Conservation (phyloP, 1,140 invertebrate genomes). For the Aphaenogaster floridana region DNA sequence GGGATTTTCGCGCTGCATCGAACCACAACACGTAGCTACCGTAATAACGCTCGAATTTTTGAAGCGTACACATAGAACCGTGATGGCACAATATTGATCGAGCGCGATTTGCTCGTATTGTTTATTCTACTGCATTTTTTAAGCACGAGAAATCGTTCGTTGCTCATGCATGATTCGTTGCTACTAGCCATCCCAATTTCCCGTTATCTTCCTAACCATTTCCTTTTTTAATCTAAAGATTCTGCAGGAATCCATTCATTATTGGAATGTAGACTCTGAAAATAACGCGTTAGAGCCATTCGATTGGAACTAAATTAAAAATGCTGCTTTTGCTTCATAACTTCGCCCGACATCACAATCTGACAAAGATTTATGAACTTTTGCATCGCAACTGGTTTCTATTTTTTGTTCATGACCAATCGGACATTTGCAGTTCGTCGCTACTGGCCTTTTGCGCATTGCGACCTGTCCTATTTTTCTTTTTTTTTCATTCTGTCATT, state of each 20-base stretch:
- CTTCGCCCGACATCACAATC: neutral
- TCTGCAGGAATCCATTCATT: neutral
- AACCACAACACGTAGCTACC: conserved; percentile 49
- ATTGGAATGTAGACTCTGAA: neutral
- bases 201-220: neutral
- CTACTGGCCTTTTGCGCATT: conserved; percentile 47
- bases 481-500: conserved; percentile 19
- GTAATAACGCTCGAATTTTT: conserved; percentile 70
- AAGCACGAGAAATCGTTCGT: conserved; percentile 40
- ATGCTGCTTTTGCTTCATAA: neutral
- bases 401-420: conserved; percentile 57
- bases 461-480: conserved; percentile 19
- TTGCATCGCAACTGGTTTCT: conserved; percentile 3
- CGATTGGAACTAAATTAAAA: conserved; percentile 50
- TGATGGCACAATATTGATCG: conserved; percentile 64
- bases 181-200: neutral
- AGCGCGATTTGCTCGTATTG: conserved; percentile 19
- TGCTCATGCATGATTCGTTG: conserved; percentile 25
- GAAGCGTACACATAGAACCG: conserved; percentile 22
- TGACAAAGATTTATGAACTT: conserved; percentile 53
- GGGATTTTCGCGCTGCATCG: conserved; percentile 63
- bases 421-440: conserved; percentile 55
- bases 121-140: conserved; percentile 45
- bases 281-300: neutral
- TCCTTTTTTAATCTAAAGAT: neutral